Conservation (phyloP, 2,113 vertebrate genomes). For the Vulpes vulpes region DNA sequence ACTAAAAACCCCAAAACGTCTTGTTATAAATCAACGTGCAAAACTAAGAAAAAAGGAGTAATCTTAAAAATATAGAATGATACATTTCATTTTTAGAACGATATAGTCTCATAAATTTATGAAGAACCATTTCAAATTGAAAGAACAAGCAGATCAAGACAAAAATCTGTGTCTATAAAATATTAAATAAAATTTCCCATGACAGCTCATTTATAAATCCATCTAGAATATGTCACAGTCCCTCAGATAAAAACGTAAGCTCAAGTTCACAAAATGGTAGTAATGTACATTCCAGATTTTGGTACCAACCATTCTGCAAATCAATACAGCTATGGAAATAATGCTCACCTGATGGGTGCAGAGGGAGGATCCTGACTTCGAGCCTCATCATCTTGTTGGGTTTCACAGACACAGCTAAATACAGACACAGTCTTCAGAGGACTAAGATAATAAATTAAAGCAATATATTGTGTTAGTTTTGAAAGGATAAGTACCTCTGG, state of each 20-base stretch:
- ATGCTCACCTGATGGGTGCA: constrained; percentile 88
- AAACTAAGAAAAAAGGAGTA: constrained; percentile 15
- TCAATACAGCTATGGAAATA: constrained; percentile 23
- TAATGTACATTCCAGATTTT: background rate
- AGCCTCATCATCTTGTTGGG: constrained; percentile 87
- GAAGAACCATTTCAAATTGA: constrained; percentile 47
- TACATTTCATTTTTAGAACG: background rate
- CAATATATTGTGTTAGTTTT: constrained; percentile 60
- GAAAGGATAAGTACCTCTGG: constrained; percentile 31
- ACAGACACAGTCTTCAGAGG: constrained; percentile 89
- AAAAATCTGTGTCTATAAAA: constrained; percentile 40
- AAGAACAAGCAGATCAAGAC: background rate
- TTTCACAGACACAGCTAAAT: constrained; percentile 93
- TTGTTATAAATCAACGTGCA: constrained; percentile 32
- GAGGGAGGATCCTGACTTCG: constrained; percentile 82
- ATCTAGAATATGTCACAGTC: background rate
- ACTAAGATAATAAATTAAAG: constrained; percentile 83
- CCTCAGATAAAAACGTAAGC: background rate
- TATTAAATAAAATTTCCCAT: constrained; percentile 14
- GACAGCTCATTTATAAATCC: constrained; percentile 11
- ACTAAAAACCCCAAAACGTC: background rate
- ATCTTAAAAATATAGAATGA: background rate
- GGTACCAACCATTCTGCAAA: background rate
- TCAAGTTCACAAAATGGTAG: constrained; percentile 21
- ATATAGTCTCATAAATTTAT: background rate